phyloP scores from a whole-genome alignment of 2,888 invertebrate genomes.

The Anagyrus pseudococci region DNA sequence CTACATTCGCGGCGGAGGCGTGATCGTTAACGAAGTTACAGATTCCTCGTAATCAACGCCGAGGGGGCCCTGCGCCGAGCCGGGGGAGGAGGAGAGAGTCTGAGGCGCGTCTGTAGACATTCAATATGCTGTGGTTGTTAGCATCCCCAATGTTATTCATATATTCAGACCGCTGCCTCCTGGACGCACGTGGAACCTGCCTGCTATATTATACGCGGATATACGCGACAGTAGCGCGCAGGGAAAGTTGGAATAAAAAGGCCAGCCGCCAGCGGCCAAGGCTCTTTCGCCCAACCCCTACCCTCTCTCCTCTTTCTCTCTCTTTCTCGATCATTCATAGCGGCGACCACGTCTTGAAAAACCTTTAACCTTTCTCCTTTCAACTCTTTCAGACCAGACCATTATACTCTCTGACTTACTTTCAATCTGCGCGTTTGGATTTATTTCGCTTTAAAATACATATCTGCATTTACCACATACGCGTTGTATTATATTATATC shows the following conservation, averaged over 20 bases:
- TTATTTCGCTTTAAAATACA: no score
- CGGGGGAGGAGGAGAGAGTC: constrained; percentile 42
- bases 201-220: constrained; percentile 43
- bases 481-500: no score
- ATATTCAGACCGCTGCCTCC: constrained; percentile 53
- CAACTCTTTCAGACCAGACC: no score
- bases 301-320: no score
- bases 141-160: constrained; percentile 60
- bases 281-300: constrained; percentile 25
- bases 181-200: constrained; percentile 36
- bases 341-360: no score
- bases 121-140: constrained; percentile 58
- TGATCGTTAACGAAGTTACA: constrained; percentile 58
- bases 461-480: no score
- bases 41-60: constrained; percentile 58
- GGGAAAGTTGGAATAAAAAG: constrained; percentile 27
- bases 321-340: no score
- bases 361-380: no score
- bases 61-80: neutral
- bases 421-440: no score
- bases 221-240: constrained; percentile 36
- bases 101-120: constrained; percentile 50
- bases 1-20: no score
- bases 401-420: no score
- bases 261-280: constrained; percentile 34